Evolutionary conservation across 2,888 invertebrate species (phyloP).

Genomic region (Lordiphosa andalusiaca): DNA sequence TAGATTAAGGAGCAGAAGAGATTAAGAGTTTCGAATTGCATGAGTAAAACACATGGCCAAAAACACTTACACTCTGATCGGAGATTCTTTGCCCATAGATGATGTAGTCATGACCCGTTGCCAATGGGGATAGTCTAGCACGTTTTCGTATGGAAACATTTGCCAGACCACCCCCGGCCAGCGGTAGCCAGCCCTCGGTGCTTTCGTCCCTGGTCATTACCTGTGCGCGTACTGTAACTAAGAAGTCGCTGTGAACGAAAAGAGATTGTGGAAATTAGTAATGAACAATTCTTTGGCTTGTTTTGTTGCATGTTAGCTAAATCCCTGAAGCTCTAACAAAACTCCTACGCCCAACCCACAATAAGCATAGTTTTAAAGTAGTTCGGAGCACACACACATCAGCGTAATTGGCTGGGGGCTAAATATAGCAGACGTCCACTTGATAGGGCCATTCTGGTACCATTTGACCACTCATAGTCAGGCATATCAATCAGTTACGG

Average conservation of each 20-base stretch:
- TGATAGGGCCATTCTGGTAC: too few relatives aligned
- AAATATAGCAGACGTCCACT: too few relatives aligned
- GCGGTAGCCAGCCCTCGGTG: conserved; percentile 96
- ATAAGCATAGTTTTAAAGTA: too few relatives aligned
- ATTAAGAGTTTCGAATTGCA: background rate
- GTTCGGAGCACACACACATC: too few relatives aligned
- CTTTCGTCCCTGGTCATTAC: conserved; percentile 99
- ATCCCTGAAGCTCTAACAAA: too few relatives aligned
- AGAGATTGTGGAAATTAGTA: conserved; percentile 1
- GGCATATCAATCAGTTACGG: too few relatives aligned
- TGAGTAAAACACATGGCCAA: background rate
- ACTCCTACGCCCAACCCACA: too few relatives aligned
- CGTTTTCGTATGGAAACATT: conserved; percentile 94
- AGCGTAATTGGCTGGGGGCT: too few relatives aligned
- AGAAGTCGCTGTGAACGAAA: conserved; percentile 87
- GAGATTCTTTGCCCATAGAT: conserved; percentile 95
- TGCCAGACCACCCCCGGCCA: conserved; percentile 96
- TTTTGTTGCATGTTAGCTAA: too few relatives aligned
- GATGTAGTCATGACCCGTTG: conserved; percentile 90
- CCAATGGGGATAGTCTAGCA: conserved; percentile 82
- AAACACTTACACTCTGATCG: conserved; percentile 90
- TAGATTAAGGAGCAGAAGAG: conserved; percentile 78
- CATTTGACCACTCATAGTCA: too few relatives aligned
- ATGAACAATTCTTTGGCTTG: too few relatives aligned
- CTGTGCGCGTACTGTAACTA: conserved; percentile 99